These are phyloP conservation scores for Drosophila kambysellisi DNA, from an alignment of 2,888 invertebrate genomes.

Conservation along the genomic window DNA sequence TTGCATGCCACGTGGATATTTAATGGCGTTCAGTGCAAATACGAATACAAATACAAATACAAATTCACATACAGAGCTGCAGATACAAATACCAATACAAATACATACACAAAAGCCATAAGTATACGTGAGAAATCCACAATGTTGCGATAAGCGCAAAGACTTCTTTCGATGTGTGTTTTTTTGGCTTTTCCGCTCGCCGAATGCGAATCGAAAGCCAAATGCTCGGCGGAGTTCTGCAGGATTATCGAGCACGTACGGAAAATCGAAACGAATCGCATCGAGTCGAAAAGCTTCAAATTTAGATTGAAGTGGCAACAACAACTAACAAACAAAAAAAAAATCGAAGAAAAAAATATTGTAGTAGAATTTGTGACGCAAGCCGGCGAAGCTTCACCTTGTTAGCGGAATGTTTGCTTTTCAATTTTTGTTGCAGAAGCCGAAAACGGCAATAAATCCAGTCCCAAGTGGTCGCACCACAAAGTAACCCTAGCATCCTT, in stretches of 20 bases:
- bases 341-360: not conserved
- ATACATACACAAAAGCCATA: constrained; percentile 57
- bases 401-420: constrained; percentile 80
- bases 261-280: constrained; percentile 41
- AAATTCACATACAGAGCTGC: constrained; percentile 22
- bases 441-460: constrained; percentile 78
- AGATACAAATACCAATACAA: constrained; percentile 41
- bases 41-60: constrained; percentile 39
- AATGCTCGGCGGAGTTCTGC: constrained; percentile 32
- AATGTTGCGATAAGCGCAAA: constrained; percentile 66
- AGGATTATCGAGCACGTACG: constrained; percentile 74
- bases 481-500: constrained; percentile 44
- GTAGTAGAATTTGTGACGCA: constrained; percentile 52
- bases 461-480: constrained; percentile 61
- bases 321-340: constrained; percentile 2
- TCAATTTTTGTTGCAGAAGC: constrained; percentile 73
- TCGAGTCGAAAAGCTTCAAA: constrained; percentile 63
- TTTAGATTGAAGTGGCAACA: constrained; percentile 72
- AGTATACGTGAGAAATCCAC: constrained; percentile 78
- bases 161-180: constrained; percentile 29
- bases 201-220: constrained; percentile 24
- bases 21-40: constrained; percentile 72
- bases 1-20: constrained; percentile 78
- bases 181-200: constrained; percentile 29
- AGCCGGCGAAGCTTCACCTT: constrained; percentile 67